Conservation (phyloP, 2,888 invertebrate genomes). For the Magallana nippona region DNA sequence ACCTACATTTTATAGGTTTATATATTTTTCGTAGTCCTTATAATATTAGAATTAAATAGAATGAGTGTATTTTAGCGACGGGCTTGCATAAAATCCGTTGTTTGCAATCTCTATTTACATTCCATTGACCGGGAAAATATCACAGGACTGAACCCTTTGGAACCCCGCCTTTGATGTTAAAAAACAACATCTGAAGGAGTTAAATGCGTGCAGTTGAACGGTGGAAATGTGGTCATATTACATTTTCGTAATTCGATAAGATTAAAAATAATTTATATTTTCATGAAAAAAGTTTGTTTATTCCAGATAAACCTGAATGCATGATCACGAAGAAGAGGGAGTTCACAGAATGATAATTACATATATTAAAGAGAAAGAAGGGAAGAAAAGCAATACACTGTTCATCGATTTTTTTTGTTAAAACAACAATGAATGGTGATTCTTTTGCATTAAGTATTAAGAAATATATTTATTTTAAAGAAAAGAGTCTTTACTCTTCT, state of each 20-base stretch:
- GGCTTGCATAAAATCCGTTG: slow-evolving; percentile 36
- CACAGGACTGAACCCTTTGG: slow-evolving; percentile 57
- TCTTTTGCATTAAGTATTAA: slow-evolving; percentile 12
- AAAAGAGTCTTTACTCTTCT: not conserved
- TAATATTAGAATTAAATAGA: not conserved
- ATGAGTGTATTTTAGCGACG: not conserved
- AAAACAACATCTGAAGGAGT: slow-evolving; percentile 63
- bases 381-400: slow-evolving; percentile 11
- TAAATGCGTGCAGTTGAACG: slow-evolving; percentile 62
- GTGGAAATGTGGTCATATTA: slow-evolving; percentile 52
- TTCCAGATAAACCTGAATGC: not conserved
- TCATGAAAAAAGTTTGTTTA: not conserved
- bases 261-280: slow-evolving; percentile 2
- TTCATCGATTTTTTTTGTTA: slow-evolving; percentile 1
- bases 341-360: too few relatives aligned
- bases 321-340: not conserved
- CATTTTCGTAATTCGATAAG: slow-evolving; percentile 44
- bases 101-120: slow-evolving; percentile 47
- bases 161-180: slow-evolving; percentile 68
- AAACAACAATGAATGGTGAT: not conserved
- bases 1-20: not conserved
- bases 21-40: not conserved
- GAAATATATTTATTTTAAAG: slow-evolving; percentile 8
- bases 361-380: not conserved
- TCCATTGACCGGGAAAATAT: slow-evolving; percentile 48